Conservation (phyloP, 2,797 vertebrate species). For the Triplophysa bombifrons region DNA sequence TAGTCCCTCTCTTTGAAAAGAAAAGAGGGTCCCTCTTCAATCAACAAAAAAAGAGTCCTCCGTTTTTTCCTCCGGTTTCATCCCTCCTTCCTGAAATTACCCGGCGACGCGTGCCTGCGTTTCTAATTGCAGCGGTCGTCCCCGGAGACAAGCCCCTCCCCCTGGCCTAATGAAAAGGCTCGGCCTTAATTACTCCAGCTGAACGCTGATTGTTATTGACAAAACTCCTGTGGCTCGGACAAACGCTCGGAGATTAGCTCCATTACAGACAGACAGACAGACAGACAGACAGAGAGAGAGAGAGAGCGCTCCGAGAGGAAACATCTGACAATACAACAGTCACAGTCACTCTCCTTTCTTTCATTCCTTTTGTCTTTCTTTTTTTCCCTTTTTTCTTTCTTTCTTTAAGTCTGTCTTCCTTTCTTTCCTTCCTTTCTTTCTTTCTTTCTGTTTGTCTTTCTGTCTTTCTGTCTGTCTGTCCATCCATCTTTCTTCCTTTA, state of each 20-base stretch:
- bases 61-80: slow-evolving; percentile 66
- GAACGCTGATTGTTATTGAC: slow-evolving; percentile 90
- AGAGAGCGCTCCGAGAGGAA: slow-evolving; percentile 11
- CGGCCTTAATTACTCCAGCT: slow-evolving; percentile 89
- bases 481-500: too few relatives aligned
- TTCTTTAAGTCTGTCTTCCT: slow-evolving; percentile 53
- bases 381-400: too few relatives aligned
- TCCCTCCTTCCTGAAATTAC: slow-evolving; percentile 79
- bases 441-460: too few relatives aligned
- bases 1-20: slow-evolving; percentile 78
- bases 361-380: too few relatives aligned
- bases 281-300: slow-evolving; percentile 6
- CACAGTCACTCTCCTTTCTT: too few relatives aligned
- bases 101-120: slow-evolving; percentile 85
- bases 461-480: too few relatives aligned
- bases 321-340: too few relatives aligned
- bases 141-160: slow-evolving; percentile 82
- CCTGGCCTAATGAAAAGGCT: slow-evolving; percentile 87
- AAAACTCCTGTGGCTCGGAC: slow-evolving; percentile 88
- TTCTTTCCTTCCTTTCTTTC: slow-evolving; percentile 65
- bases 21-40: slow-evolving; percentile 83
- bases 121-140: slow-evolving; percentile 85
- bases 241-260: slow-evolving; percentile 87
- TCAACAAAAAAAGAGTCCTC: slow-evolving; percentile 79
- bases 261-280: slow-evolving; percentile 79